These are phyloP conservation scores for Microtus montanus DNA, from an alignment of 2,113 vertebrate species.

Conservation along the genomic window DNA sequence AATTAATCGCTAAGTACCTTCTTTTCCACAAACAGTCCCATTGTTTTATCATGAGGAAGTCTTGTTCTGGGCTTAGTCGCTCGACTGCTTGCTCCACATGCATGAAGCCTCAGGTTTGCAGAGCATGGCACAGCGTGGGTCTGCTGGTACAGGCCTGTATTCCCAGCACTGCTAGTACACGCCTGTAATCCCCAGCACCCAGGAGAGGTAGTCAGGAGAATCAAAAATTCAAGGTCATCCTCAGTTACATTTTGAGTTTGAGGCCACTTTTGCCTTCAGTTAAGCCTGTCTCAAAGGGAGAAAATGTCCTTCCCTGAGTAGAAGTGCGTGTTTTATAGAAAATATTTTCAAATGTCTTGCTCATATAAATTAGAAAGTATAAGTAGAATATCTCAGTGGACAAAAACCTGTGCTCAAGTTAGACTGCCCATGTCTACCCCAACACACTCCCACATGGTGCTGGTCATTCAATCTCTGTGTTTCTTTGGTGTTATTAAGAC, in stretches of 20 bases:
- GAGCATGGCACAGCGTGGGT: not conserved
- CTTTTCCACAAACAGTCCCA: not conserved
- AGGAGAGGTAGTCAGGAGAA: not conserved
- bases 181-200: not conserved
- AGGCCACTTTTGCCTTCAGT: not conserved
- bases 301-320: not conserved
- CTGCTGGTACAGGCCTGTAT: not conserved
- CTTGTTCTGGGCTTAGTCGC: not conserved
- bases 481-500: not conserved
- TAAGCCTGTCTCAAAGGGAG: not conserved
- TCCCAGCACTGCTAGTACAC: not conserved
- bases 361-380: not conserved
- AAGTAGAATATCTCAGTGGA: not conserved
- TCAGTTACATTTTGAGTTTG: not conserved
- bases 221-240: not conserved
- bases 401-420: not conserved
- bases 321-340: not conserved
- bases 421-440: not conserved
- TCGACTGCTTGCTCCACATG: not conserved
- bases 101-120: not conserved
- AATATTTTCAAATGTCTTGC: constrained; percentile 14
- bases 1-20: not conserved
- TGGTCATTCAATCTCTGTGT: not conserved
- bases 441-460: not conserved
- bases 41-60: not conserved